These are phyloP conservation scores for Oreocharis arfaki DNA, from an alignment of 2,113 vertebrate species.

Conservation along the genomic window DNA sequence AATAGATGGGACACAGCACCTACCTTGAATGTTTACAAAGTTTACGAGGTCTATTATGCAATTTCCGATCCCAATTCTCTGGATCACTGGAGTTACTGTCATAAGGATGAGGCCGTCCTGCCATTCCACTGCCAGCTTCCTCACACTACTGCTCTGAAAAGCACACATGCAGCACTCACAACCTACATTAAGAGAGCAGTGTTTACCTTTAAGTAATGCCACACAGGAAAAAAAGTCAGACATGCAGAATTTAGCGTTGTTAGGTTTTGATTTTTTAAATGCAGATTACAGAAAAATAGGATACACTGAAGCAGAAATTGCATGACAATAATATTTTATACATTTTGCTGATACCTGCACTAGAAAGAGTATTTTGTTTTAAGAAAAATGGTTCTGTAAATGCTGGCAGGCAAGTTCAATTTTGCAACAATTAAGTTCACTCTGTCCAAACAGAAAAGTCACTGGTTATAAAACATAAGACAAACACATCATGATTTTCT, in stretches of 20 bases:
- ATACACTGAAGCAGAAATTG: background rate
- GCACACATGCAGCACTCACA: constrained; percentile 80
- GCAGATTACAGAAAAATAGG: background rate
- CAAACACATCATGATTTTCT: background rate
- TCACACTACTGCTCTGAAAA: constrained; percentile 80
- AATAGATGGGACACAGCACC: constrained; percentile 65
- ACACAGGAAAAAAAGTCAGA: constrained; percentile 35
- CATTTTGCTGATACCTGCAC: background rate
- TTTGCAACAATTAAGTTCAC: background rate
- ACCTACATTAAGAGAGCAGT: constrained; percentile 80
- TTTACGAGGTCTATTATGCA: constrained; percentile 88
- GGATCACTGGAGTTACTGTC: constrained; percentile 94
- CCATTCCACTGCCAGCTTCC: constrained; percentile 88
- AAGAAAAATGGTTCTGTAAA: background rate
- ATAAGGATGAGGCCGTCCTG: constrained; percentile 88
- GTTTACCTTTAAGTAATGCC: constrained; percentile 70
- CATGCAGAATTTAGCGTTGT: constrained; percentile 52
- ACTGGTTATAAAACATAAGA: background rate
- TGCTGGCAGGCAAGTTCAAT: background rate
- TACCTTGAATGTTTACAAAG: constrained; percentile 92
- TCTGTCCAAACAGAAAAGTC: background rate
- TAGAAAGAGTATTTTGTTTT: background rate
- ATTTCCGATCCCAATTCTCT: constrained; percentile 89
- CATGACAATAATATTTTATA: background rate
- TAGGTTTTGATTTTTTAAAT: constrained; percentile 9